Evolutionary conservation across 2,113 vertebrate species (phyloP).

Genomic region (Onychorhynchus coronatus): DNA sequence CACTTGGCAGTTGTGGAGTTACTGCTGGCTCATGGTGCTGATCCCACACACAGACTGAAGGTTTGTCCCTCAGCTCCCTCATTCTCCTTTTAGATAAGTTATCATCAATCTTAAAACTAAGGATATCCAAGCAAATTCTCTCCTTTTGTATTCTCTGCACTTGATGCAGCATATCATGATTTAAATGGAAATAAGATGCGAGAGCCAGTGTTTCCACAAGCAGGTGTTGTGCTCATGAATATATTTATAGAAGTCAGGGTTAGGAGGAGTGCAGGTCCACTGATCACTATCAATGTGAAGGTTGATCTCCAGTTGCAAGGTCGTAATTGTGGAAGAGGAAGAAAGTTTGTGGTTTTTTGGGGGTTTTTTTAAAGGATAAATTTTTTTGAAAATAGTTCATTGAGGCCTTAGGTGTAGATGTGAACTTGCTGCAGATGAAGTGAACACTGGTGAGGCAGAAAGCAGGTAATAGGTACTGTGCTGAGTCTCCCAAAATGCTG

Average conservation of each 20-base stretch:
- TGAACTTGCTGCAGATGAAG: background rate
- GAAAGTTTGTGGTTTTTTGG: too few species aligned
- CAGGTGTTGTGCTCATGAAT: accelerated
- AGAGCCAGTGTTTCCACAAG: background rate
- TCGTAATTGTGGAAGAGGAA: background rate
- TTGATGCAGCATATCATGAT: accelerated
- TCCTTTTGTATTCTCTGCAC: background rate
- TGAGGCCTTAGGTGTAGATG: background rate
- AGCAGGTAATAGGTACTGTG: accelerated
- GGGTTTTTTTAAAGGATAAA: accelerated
- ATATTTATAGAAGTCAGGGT: accelerated
- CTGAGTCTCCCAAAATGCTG: background rate
- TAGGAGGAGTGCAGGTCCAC: background rate
- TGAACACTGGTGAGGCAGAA: background rate
- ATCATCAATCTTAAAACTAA: background rate
- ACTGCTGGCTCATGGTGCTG: constrained; percentile 94
- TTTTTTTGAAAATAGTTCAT: background rate
- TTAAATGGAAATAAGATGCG: background rate
- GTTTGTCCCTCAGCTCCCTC: constrained; percentile 60
- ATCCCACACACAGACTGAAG: constrained; percentile 98
- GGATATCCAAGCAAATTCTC: accelerated
- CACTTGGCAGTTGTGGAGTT: constrained; percentile 97
- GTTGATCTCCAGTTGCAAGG: background rate
- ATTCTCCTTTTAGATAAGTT: background rate
- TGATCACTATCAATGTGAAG: accelerated